These are phyloP conservation scores for Sphyrna mokarran DNA, from an alignment of 2,113 vertebrate species.

Conservation along the genomic window DNA sequence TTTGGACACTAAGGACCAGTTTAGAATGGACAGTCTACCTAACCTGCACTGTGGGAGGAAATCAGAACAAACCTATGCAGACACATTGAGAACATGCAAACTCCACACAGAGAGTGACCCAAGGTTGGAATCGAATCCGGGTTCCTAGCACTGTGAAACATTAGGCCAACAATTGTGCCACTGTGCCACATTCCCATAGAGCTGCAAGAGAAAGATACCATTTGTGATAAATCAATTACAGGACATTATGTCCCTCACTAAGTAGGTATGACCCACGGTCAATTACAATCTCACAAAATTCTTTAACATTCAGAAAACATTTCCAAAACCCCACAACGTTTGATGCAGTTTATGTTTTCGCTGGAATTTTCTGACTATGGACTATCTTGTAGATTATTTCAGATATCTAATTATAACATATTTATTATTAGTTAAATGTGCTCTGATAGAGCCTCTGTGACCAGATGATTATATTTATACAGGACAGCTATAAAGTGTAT, in stretches of 20 bases:
- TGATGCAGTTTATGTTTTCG: neutral
- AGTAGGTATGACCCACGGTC: neutral
- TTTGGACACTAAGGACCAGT: no score
- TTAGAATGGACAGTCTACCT: no score
- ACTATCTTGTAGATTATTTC: neutral
- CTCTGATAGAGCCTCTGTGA: neutral
- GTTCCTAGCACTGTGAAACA: no score
- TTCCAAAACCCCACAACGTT: neutral
- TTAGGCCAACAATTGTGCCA: no score
- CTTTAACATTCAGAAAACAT: neutral
- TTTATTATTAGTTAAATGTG: constrained; percentile 22
- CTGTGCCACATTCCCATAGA: neutral
- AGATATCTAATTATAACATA: neutral
- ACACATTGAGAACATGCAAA: no score
- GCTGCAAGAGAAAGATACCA: neutral
- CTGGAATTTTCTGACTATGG: neutral
- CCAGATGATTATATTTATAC: constrained; percentile 22
- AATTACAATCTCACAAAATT: neutral
- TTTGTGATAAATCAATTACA: neutral
- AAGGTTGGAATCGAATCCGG: no score
- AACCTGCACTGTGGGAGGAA: no score
- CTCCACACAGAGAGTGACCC: no score
- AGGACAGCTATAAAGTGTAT: constrained; percentile 17
- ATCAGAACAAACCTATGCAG: no score
- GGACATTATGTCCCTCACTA: neutral